Evolutionary conservation across 2,797 vertebrate genomes (phyloP).

Genomic region (Lepilemur septentrionalis): DNA sequence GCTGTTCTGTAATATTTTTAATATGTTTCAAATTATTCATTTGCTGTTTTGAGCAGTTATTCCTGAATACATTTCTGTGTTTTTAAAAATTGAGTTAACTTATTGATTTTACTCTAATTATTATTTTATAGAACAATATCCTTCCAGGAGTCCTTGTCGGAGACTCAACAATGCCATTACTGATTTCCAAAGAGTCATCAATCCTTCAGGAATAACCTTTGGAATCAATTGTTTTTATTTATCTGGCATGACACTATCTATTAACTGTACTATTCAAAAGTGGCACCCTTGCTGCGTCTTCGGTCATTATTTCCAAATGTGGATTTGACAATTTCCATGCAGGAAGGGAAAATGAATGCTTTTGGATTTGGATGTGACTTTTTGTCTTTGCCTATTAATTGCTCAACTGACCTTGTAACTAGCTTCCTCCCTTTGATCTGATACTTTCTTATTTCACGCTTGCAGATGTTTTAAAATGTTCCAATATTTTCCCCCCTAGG

Average conservation of each 20-base stretch:
- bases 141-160: neutral
- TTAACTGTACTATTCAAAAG: neutral
- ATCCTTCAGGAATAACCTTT: neutral
- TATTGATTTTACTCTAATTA: neutral
- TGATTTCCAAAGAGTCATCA: neutral
- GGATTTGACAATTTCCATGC: neutral
- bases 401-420: slow-evolving; percentile 70
- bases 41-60: slow-evolving; percentile 25
- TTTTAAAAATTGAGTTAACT: neutral
- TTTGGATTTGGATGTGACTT: slow-evolving; percentile 18
- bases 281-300: neutral
- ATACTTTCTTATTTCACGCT: slow-evolving; percentile 58
- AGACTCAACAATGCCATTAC: neutral
- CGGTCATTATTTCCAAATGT: slow-evolving; percentile 16
- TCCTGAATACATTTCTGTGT: neutral
- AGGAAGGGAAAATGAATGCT: neutral
- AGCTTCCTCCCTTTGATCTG: slow-evolving; percentile 72
- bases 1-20: slow-evolving; percentile 34
- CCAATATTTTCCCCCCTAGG: neutral
- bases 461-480: slow-evolving; percentile 65
- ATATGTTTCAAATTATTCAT: slow-evolving; percentile 20
- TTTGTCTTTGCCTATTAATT: slow-evolving; percentile 62
- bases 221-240: slow-evolving; percentile 10
- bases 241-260: neutral
- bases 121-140: neutral